These are phyloP conservation scores for Steinernema khuongi DNA, from an alignment of 1,140 invertebrate species.

Conservation along the genomic window DNA sequence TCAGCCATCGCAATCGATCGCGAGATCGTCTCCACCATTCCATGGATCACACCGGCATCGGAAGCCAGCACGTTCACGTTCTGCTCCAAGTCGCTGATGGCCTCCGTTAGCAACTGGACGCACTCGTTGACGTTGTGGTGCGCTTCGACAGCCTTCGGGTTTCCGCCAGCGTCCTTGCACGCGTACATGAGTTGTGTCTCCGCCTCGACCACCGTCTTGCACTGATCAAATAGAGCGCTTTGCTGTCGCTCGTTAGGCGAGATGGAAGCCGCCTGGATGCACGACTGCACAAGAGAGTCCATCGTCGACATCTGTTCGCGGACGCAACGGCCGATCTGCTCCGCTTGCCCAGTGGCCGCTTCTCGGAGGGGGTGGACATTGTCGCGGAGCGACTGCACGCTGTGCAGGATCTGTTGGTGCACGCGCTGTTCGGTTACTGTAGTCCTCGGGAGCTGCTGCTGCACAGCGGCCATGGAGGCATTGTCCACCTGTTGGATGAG, in stretches of 20 bases:
- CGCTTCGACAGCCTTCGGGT: slow-evolving; percentile 67
- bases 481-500: slow-evolving; percentile 76
- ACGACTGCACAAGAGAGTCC: slow-evolving; percentile 75
- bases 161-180: slow-evolving; percentile 83
- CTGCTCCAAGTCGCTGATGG: slow-evolving; percentile 72
- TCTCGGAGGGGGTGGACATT: slow-evolving; percentile 50
- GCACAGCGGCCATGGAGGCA: slow-evolving; percentile 75
- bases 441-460: slow-evolving; percentile 29
- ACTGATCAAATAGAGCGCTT: slow-evolving; percentile 79
- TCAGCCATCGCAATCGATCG: slow-evolving; percentile 76
- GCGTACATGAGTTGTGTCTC: slow-evolving; percentile 76
- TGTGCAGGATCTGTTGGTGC: slow-evolving; percentile 57
- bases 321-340: slow-evolving; percentile 82
- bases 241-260: slow-evolving; percentile 83
- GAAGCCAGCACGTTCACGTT: slow-evolving; percentile 67
- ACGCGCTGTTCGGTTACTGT: slow-evolving; percentile 41
- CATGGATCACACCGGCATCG: slow-evolving; percentile 58
- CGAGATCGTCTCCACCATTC: slow-evolving; percentile 81
- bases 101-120: slow-evolving; percentile 66
- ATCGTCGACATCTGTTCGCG: slow-evolving; percentile 75
- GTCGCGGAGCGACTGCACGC: slow-evolving; percentile 43
- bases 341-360: slow-evolving; percentile 74
- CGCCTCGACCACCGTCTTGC: slow-evolving; percentile 86
- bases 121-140: slow-evolving; percentile 47
- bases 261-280: slow-evolving; percentile 76